These are phyloP conservation scores for Pseudomugil tenellus DNA, from an alignment of 2,797 vertebrate genomes.

Conservation along the genomic window DNA sequence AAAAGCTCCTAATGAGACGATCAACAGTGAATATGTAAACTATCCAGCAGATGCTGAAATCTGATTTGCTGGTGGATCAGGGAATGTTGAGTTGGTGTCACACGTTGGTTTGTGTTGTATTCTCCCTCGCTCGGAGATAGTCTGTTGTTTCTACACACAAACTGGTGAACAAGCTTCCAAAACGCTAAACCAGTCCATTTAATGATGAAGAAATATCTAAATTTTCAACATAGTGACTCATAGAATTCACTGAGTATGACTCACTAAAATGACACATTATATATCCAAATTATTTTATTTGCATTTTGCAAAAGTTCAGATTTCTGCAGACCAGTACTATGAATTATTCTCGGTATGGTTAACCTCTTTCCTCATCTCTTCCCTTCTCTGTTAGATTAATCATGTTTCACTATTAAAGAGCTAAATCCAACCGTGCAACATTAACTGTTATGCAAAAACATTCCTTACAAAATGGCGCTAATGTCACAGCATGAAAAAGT, in stretches of 20 bases:
- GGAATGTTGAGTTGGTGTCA: neutral
- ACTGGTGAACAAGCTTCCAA: neutral
- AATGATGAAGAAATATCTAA: neutral
- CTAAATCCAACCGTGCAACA: neutral
- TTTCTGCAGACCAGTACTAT: neutral
- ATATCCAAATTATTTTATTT: no score
- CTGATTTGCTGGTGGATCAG: neutral
- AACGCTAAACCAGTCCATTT: neutral
- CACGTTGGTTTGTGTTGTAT: neutral
- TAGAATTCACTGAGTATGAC: neutral
- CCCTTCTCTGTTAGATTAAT: neutral
- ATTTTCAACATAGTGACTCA: neutral
- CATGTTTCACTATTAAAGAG: neutral
- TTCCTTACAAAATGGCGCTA: neutral
- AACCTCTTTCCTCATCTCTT: neutral
- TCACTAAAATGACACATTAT: neutral
- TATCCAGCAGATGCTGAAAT: neutral
- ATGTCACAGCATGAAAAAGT: neutral
- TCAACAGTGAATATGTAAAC: neutral
- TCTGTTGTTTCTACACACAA: neutral
- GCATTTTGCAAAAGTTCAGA: neutral
- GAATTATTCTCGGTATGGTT: no score
- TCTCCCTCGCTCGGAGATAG: neutral
- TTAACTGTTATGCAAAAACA: neutral
- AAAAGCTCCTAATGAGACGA: neutral